A percentile compares a stretch with the other conserved stretches of the same genome.
phyloP scores from a whole-genome alignment of 2,113 vertebrate genomes.

The Grammomys surdaster region DNA sequence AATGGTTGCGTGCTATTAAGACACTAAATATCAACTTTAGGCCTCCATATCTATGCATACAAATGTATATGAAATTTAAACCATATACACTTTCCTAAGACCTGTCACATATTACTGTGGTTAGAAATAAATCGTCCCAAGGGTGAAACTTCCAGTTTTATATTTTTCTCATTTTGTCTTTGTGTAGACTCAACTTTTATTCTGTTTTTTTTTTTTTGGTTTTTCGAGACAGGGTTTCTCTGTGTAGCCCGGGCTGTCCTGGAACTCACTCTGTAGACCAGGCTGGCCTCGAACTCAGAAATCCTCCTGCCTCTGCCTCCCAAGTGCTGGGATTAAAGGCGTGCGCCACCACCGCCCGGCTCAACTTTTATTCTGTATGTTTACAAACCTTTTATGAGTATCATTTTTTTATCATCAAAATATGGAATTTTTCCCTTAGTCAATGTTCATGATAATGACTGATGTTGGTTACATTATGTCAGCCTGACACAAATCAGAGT shows the following conservation, averaged over 20 bases:
- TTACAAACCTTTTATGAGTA: not conserved
- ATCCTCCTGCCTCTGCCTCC: no score
- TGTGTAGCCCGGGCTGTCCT: no score
- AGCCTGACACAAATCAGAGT: not conserved
- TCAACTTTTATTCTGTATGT: not conserved
- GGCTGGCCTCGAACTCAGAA: no score
- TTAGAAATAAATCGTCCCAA: not conserved
- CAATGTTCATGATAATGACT: not conserved
- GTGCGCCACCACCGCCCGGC: no score
- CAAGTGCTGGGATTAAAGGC: no score
- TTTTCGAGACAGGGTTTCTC: no score
- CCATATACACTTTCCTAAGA: not conserved
- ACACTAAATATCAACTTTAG: not conserved
- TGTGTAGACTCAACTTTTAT: not conserved
- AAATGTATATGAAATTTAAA: not conserved
- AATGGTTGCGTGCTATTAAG: not conserved
- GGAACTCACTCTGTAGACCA: no score
- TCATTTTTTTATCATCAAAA: not conserved
- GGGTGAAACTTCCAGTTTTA: not conserved
- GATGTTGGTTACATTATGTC: not conserved
- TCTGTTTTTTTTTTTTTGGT: no score
- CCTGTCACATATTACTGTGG: not conserved
- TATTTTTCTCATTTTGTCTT: not conserved
- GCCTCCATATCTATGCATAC: not conserved
- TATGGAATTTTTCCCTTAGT: not conserved